phyloP scores from a whole-genome alignment of 1,140 invertebrate species.

The Bombus pyrosoma region DNA sequence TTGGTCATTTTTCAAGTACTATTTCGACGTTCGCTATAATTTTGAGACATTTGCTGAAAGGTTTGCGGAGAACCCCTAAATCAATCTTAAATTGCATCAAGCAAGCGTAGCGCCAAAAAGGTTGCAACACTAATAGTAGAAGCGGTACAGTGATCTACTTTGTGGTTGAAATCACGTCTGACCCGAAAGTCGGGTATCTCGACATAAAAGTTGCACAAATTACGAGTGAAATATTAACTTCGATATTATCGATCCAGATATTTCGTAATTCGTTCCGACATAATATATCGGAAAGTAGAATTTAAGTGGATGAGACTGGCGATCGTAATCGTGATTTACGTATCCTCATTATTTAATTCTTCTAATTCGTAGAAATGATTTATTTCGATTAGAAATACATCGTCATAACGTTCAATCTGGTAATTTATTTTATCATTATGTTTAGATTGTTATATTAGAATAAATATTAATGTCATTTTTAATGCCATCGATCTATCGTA shows the following conservation, averaged over 20 bases:
- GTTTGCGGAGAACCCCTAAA: not conserved
- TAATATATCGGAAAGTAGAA: conserved; percentile 9
- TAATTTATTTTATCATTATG: too few relatives aligned
- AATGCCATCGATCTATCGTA: not conserved
- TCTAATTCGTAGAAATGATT: not conserved
- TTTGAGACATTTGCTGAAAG: not conserved
- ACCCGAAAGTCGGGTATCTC: conserved; percentile 11
- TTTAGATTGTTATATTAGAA: too few relatives aligned
- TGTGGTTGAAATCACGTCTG: conserved; percentile 34
- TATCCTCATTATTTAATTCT: not conserved
- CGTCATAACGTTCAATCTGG: not conserved
- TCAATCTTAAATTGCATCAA: not conserved
- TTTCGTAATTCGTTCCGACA: conserved; percentile 11
- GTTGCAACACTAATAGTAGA: not conserved
- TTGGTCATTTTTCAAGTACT: too few relatives aligned
- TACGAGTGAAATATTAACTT: not conserved
- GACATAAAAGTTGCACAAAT: conserved; percentile 1
- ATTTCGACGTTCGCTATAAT: too few relatives aligned
- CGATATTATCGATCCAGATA: conserved; percentile 7
- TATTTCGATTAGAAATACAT: not conserved
- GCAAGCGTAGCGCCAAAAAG: not conserved
- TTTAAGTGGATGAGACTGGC: not conserved
- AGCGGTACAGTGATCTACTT: conserved; percentile 6
- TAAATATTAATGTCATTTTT: too few relatives aligned
- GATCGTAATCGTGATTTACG: not conserved